Conservation (phyloP, 2,797 vertebrate genomes). For the Phrynocephalus forsythii region DNA sequence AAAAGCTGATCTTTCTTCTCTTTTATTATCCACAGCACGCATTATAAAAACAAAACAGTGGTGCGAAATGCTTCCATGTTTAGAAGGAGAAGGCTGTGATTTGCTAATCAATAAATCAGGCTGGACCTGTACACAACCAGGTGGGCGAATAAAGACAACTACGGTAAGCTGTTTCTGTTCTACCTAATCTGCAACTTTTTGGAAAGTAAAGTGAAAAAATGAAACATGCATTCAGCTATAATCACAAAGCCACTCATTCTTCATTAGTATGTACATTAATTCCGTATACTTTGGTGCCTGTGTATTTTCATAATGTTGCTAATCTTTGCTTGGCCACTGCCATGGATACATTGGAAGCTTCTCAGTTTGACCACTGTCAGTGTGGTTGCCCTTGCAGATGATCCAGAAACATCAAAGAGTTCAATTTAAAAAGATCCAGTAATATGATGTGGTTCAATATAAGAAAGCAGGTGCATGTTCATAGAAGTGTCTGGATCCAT, state of each 20-base stretch:
- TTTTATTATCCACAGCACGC: conserved; percentile 83
- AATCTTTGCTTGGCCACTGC: background rate
- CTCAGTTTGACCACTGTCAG: background rate
- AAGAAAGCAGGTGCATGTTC: too few relatives aligned
- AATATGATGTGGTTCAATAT: too few relatives aligned
- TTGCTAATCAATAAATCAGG: conserved; percentile 98
- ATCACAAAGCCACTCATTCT: background rate
- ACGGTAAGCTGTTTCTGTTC: conserved; percentile 84
- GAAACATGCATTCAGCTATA: background rate
- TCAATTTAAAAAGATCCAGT: too few relatives aligned
- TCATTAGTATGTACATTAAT: background rate
- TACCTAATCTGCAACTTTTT: conserved; percentile 30
- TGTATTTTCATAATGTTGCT: background rate
- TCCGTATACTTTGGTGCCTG: background rate
- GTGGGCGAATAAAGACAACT: conserved; percentile 98
- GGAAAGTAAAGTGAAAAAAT: conserved; percentile 36
- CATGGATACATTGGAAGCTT: background rate
- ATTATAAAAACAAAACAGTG: conserved; percentile 98
- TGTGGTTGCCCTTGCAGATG: background rate
- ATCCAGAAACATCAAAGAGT: background rate
- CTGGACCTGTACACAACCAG: conserved; percentile 99
- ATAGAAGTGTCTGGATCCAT: background rate
- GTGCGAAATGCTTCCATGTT: conserved; percentile 99
- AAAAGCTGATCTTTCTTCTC: conserved; percentile 60
- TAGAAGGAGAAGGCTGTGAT: conserved; percentile 98